These are phyloP conservation scores for Boulengeromyrus knoepffleri DNA, from an alignment of 2,113 vertebrate species.

Conservation along the genomic window DNA sequence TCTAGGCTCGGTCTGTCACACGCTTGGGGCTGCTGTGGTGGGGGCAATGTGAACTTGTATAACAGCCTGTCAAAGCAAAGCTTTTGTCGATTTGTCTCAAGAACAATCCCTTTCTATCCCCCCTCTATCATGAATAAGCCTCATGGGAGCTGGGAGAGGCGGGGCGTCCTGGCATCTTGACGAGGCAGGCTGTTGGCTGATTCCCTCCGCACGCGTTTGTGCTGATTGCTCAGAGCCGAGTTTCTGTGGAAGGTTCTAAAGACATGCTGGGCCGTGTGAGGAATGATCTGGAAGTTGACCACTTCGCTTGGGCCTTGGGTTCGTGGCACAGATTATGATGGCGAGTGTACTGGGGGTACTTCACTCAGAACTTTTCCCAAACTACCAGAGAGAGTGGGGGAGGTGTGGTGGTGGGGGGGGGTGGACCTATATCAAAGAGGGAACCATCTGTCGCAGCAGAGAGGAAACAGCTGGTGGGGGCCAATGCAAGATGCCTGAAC, in stretches of 20 bases:
- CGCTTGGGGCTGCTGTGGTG: conserved; percentile 41
- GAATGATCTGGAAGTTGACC: background rate
- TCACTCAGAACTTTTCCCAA: conserved; percentile 16
- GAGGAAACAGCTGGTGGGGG: conserved; percentile 82
- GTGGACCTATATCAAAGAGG: conserved; percentile 67
- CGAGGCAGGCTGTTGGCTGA: background rate
- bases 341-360: background rate
- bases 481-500: conserved; percentile 81
- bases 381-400: background rate
- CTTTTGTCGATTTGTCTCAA: conserved; percentile 21
- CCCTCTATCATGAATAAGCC: conserved; percentile 9
- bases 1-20: conserved; percentile 53
- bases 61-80: conserved; percentile 64
- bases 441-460: conserved; percentile 81
- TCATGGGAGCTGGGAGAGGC: background rate
- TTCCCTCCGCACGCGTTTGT: background rate
- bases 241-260: background rate
- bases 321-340: background rate
- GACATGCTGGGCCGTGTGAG: no score
- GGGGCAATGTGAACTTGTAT: conserved; percentile 61
- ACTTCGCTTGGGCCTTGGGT: background rate
- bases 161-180: background rate
- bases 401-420: conserved; percentile 31
- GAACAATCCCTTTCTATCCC: conserved; percentile 23
- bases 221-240: background rate